A percentile compares a stretch with the other conserved stretches of the same genome.
Conservation (phyloP, 35 echinoderm and acorn worm species). For the Ptychodera flava region DNA sequence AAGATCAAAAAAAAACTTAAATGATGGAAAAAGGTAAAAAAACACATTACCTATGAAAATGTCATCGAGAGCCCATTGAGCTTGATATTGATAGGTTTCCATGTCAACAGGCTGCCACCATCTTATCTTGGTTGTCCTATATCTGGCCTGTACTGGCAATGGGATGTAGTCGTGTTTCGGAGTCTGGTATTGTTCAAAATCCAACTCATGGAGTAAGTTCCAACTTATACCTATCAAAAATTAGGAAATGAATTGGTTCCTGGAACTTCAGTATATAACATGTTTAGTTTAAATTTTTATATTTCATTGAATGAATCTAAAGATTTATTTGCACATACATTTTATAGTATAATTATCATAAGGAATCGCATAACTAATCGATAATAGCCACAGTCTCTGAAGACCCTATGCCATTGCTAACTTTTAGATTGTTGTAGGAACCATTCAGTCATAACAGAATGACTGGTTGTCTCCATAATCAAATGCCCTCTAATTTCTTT, state of each 20-base stretch:
- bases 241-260: neutral
- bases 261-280: neutral
- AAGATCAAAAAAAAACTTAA: too few relatives aligned
- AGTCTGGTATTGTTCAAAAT: slow-evolving; percentile 58
- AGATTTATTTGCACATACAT: neutral
- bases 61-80: slow-evolving; percentile 87
- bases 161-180: slow-evolving; percentile 60
- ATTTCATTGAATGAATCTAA: neutral
- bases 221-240: slow-evolving; percentile 65
- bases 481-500: too few relatives aligned
- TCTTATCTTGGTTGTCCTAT: slow-evolving; percentile 43
- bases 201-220: slow-evolving; percentile 62
- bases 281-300: neutral
- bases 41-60: slow-evolving; percentile 81
- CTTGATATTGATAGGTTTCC: slow-evolving; percentile 9
- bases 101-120: slow-evolving; percentile 77
- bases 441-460: too few relatives aligned
- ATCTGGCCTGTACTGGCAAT: slow-evolving; percentile 50
- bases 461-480: too few relatives aligned
- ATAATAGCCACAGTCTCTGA: too few relatives aligned
- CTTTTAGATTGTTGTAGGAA: too few relatives aligned
- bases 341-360: neutral
- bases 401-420: too few relatives aligned
- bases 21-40: too few relatives aligned
- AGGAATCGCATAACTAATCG: too few relatives aligned